phyloP scores from a whole-genome alignment of 2,797 vertebrate genomes.

The Bradypus variegatus region DNA sequence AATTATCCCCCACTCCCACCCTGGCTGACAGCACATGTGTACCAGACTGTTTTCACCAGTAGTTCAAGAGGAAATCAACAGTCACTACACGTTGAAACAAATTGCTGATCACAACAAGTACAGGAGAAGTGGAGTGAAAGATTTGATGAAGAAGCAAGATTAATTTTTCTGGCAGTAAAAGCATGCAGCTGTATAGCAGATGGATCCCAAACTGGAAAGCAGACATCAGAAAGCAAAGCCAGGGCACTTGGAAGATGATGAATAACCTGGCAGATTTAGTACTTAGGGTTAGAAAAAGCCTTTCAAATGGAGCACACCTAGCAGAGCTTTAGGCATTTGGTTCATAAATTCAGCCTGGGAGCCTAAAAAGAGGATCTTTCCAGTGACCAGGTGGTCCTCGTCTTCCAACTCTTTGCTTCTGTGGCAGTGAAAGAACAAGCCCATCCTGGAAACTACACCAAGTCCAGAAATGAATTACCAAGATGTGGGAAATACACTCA shows the following conservation, averaged over 20 bases:
- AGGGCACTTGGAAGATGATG: not conserved
- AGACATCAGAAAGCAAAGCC: constrained; percentile 27
- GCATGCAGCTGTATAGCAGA: constrained; percentile 43
- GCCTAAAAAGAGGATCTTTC: not conserved
- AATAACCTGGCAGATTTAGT: constrained; percentile 16
- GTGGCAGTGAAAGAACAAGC: not conserved
- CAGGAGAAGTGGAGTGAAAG: constrained; percentile 24
- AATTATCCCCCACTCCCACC: constrained; percentile 1
- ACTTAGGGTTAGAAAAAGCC: not conserved
- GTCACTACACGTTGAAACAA: constrained; percentile 21
- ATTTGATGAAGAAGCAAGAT: constrained; percentile 31
- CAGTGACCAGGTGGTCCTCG: not conserved
- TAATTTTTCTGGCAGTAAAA: constrained; percentile 18
- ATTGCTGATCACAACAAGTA: constrained; percentile 39
- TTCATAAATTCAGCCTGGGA: not conserved
- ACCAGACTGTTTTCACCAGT: constrained; percentile 33
- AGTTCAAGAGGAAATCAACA: constrained; percentile 53
- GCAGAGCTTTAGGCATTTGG: constrained; percentile 19
- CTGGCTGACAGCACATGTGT: constrained; percentile 12
- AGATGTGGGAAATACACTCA: not conserved
- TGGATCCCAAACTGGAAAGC: not conserved
- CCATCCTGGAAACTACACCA: not conserved
- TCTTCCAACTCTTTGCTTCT: constrained; percentile 13
- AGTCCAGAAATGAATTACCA: constrained; percentile 13
- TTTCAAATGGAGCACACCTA: not conserved